These are phyloP conservation scores for Salminus brasiliensis DNA, from an alignment of 2,113 vertebrate genomes.

Conservation along the genomic window DNA sequence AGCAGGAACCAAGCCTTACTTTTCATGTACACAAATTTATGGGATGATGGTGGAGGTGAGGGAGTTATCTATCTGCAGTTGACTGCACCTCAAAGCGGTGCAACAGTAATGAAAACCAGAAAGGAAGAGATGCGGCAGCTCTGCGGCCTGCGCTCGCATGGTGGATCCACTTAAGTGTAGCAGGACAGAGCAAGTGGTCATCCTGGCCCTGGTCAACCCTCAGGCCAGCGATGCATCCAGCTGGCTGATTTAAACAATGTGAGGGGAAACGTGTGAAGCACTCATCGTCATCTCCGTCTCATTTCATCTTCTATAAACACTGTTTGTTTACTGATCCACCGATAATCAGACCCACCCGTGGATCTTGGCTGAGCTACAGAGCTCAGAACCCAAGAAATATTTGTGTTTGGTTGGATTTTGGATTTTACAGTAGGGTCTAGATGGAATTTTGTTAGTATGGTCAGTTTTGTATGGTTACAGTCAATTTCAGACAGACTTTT, in stretches of 20 bases:
- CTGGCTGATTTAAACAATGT: background rate
- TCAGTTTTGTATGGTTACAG: no score
- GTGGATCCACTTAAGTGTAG: background rate
- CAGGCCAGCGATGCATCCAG: background rate
- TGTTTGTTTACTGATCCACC: conserved; percentile 16
- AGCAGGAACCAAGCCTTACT: background rate
- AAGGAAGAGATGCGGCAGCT: background rate
- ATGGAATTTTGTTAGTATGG: no score
- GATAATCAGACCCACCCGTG: background rate
- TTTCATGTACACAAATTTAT: background rate
- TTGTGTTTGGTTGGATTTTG: background rate
- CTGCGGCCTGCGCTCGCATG: background rate
- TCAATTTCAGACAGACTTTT: no score
- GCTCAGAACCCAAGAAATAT: no score
- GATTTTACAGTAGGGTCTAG: no score
- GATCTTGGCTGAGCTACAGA: background rate
- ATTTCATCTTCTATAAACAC: conserved; percentile 25
- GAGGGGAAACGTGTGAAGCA: background rate
- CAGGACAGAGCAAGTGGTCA: background rate
- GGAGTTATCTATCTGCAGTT: no score
- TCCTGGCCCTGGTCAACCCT: conserved; percentile 3
- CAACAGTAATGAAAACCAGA: background rate
- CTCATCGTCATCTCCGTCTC: background rate
- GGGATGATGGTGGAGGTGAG: background rate
- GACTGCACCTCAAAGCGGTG: background rate